Percentiles rank a stretch among this genome's conserved stretches.
phyloP scores from a whole-genome alignment of 2,797 vertebrate genomes.

The Enoplosus armatus region DNA sequence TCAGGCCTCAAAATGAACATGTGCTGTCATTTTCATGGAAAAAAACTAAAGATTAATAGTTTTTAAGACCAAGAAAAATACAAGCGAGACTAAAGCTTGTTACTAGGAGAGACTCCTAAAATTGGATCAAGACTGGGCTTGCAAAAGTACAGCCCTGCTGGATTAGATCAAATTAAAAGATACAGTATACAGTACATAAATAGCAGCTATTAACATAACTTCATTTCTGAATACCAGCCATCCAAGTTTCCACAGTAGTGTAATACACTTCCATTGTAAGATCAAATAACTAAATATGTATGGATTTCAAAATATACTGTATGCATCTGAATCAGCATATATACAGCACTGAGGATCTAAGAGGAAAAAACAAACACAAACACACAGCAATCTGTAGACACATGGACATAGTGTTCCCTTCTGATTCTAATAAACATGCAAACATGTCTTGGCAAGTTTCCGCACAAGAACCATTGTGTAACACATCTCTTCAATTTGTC shows the following conservation, averaged over 20 bases:
- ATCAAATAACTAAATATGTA: neutral
- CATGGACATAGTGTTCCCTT: neutral
- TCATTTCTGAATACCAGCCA: neutral
- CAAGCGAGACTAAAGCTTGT: neutral
- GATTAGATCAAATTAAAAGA: conserved; percentile 9
- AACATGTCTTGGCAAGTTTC: neutral
- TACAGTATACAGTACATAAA: neutral
- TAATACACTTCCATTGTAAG: neutral
- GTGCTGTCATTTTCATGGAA: neutral
- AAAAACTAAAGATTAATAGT: neutral
- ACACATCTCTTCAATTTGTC: conserved; percentile 8
- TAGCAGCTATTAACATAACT: neutral
- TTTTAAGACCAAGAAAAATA: neutral
- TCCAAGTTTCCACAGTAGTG: neutral
- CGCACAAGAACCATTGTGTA: neutral
- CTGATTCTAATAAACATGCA: neutral
- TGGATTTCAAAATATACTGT: neutral
- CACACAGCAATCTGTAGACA: neutral
- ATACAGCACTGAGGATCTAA: neutral
- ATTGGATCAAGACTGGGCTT: neutral
- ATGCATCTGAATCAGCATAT: conserved; percentile 2
- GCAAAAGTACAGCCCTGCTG: neutral
- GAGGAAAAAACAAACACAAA: neutral
- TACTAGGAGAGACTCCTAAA: neutral
- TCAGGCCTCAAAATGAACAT: neutral